Evolutionary conservation across 2,888 invertebrate species (phyloP).

Genomic region (Halictus quadricinctus): DNA sequence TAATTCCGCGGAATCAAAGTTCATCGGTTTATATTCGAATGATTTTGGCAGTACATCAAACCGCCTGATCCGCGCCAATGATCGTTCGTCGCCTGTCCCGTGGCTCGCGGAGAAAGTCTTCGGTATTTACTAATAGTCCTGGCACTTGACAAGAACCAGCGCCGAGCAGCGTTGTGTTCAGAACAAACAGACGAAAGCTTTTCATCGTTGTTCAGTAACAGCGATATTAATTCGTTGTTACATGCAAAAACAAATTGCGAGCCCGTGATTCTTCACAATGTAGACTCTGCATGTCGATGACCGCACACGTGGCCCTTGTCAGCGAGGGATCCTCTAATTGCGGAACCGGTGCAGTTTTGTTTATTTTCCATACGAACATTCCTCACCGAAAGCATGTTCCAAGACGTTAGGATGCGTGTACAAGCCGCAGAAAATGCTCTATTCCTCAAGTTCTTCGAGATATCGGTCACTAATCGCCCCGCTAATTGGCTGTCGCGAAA

Average conservation of each 20-base stretch:
- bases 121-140: conserved; percentile 25
- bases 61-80: conserved; percentile 51
- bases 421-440: not conserved
- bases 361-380: not conserved
- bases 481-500: not conserved
- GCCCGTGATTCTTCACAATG: not conserved
- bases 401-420: not conserved
- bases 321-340: conserved; percentile 2
- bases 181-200: conserved; percentile 22
- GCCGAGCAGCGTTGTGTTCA: not conserved
- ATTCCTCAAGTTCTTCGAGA: not conserved
- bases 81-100: conserved; percentile 26
- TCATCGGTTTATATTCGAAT: conserved; percentile 27
- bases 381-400: not conserved
- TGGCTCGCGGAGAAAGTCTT: conserved; percentile 38
- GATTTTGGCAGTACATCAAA: conserved; percentile 67
- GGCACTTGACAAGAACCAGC: conserved; percentile 20
- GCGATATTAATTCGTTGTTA: not conserved
- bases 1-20: conserved; percentile 35
- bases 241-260: not conserved
- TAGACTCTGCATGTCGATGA: not conserved
- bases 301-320: conserved; percentile 5
- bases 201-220: not conserved
- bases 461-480: not conserved
- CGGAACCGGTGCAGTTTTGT: conserved; percentile 2